Conservation (phyloP, 2,113 vertebrate species). For the Strigops habroptila region DNA sequence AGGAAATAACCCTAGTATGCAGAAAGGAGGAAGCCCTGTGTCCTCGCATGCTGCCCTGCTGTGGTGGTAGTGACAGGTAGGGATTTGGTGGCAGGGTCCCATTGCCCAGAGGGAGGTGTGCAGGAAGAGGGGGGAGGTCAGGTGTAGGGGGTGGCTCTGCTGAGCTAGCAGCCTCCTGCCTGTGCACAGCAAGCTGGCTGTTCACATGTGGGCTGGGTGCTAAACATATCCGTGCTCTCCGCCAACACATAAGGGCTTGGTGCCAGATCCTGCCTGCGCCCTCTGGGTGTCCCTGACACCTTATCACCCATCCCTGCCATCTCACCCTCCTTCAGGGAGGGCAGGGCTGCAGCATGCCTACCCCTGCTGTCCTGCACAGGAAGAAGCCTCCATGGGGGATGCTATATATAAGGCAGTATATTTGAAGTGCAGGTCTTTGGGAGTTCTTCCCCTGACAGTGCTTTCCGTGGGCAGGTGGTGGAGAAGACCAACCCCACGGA, state of each 20-base stretch:
- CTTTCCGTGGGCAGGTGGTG: slow-evolving; percentile 81
- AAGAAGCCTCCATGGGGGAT: rapidly evolving
- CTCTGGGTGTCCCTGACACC: background rate
- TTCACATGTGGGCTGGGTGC: background rate
- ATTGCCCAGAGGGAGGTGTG: background rate
- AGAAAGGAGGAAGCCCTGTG: background rate
- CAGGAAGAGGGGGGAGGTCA: background rate
- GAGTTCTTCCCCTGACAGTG: background rate
- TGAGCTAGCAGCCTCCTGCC: background rate
- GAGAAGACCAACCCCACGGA: slow-evolving; percentile 97
- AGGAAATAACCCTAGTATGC: background rate
- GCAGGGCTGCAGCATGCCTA: background rate
- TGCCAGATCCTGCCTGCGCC: background rate
- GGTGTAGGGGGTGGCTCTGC: background rate
- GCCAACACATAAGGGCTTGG: rapidly evolving
- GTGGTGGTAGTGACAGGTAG: background rate
- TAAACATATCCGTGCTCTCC: background rate
- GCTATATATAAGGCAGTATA: background rate
- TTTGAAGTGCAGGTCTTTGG: background rate
- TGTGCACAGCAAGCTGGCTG: background rate
- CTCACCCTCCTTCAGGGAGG: background rate
- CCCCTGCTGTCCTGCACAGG: background rate
- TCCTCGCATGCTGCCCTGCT: rapidly evolving
- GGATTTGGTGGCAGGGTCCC: background rate
- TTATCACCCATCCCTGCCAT: background rate